Percentiles rank a stretch among this genome's conserved stretches.
These are phyloP conservation scores for Oreocharis arfaki DNA, from an alignment of 2,113 vertebrate species.

Conservation along the genomic window DNA sequence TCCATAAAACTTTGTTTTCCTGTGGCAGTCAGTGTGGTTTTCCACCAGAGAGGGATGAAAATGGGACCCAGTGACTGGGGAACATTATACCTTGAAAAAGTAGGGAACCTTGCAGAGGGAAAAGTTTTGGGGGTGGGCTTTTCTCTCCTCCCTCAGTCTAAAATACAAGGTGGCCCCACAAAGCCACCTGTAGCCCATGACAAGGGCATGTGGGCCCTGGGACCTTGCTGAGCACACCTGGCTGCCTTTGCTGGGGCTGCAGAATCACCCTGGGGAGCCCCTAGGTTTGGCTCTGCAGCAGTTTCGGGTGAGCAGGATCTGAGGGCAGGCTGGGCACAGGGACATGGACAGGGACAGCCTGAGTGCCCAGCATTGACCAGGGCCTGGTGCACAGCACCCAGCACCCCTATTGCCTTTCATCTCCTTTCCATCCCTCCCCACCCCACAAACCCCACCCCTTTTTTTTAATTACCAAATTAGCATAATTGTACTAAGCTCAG, in stretches of 20 bases:
- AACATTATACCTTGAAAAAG: accelerated
- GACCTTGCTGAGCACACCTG: background rate
- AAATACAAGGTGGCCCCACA: background rate
- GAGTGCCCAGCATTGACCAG: background rate
- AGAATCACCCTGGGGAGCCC: background rate
- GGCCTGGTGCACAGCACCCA: background rate
- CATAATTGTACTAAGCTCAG: background rate
- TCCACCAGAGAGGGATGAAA: background rate
- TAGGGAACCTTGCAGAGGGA: background rate
- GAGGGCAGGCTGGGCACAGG: background rate
- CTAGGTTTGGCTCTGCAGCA: background rate
- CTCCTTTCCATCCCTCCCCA: background rate
- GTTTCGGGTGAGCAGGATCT: accelerated
- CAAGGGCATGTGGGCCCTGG: background rate
- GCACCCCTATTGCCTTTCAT: background rate
- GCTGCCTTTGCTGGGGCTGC: background rate
- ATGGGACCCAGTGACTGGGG: background rate
- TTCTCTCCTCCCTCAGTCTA: background rate
- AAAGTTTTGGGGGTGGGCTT: background rate
- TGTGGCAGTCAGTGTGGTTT: background rate
- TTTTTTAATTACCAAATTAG: background rate
- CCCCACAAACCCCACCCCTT: background rate
- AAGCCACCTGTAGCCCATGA: background rate
- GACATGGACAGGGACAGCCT: background rate
- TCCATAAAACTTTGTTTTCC: background rate